phyloP scores from a whole-genome alignment of 2,797 vertebrate genomes.

The Knipowitschia caucasica region DNA sequence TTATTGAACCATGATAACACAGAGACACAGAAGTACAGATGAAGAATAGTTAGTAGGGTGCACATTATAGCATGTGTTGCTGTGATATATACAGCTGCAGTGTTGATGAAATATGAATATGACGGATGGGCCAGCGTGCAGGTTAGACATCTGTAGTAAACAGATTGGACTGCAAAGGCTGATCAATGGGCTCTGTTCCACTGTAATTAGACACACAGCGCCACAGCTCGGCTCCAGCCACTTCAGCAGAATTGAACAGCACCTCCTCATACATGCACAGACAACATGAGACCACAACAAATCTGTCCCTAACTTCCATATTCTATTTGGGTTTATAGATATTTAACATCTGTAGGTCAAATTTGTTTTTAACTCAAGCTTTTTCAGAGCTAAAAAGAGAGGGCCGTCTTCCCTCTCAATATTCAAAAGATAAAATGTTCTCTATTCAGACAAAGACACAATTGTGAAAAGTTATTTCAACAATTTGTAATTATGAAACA shows the following conservation, averaged over 20 bases:
- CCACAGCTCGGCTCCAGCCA: constrained; percentile 78
- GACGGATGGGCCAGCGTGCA: constrained; percentile 72
- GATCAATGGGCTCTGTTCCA: constrained; percentile 84
- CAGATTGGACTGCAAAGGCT: constrained; percentile 81
- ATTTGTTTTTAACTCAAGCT: too few species aligned
- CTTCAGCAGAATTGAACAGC: constrained; percentile 77
- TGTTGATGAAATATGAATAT: constrained; percentile 77
- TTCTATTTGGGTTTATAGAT: too few species aligned
- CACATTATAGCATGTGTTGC: constrained; percentile 31
- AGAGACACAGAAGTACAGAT: constrained; percentile 16
- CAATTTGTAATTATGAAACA: too few species aligned
- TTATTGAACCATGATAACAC: constrained; percentile 11
- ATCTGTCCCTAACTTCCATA: constrained; percentile 34
- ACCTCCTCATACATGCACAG: constrained; percentile 21
- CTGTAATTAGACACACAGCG: constrained; percentile 90
- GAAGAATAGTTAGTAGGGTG: constrained; percentile 29
- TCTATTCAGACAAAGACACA: too few species aligned
- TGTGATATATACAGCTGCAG: constrained; percentile 33
- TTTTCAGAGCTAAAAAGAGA: too few species aligned
- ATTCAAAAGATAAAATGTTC: too few species aligned
- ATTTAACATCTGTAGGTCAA: too few species aligned
- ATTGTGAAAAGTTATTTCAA: too few species aligned
- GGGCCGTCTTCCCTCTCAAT: too few species aligned
- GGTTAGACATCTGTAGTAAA: constrained; percentile 80
- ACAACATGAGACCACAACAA: constrained; percentile 14